A percentile compares a stretch with the other conserved stretches of the same genome.
Conservation (phyloP, 2,888 invertebrate species). For the Mechanitis messenoides region DNA sequence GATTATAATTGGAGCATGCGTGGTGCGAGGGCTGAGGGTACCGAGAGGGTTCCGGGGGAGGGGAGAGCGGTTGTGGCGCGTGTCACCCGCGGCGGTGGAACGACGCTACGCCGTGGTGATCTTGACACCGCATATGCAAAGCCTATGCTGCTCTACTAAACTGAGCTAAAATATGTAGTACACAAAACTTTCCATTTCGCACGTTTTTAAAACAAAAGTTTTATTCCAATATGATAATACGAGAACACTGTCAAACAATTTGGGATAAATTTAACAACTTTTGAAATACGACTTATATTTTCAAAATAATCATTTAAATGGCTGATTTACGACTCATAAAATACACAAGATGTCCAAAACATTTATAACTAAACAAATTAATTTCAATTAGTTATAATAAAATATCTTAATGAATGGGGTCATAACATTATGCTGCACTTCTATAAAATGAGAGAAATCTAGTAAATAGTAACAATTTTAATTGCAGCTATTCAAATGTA, state of each 20-base stretch:
- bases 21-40: constrained; percentile 68
- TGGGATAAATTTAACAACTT: no score
- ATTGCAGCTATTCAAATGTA: not conserved
- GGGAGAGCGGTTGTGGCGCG: constrained; percentile 33
- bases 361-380: no score
- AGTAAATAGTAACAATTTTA: constrained; percentile 1
- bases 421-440: not conserved
- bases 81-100: constrained; percentile 58
- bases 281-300: no score
- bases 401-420: not conserved
- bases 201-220: constrained; percentile 1
- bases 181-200: constrained; percentile 27
- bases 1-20: constrained; percentile 77
- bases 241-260: no score
- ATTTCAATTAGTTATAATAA: not conserved
- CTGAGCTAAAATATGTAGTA: constrained; percentile 34
- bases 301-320: no score
- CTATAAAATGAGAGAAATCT: not conserved
- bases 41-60: constrained; percentile 45
- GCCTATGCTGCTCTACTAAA: constrained; percentile 52
- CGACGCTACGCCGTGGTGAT: constrained; percentile 66
- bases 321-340: no score
- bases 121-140: constrained; percentile 71
- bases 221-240: not conserved
- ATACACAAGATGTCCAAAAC: no score